Evolutionary conservation across 2,797 vertebrate species (phyloP).

Genomic region (Manis crassicaudata): DNA sequence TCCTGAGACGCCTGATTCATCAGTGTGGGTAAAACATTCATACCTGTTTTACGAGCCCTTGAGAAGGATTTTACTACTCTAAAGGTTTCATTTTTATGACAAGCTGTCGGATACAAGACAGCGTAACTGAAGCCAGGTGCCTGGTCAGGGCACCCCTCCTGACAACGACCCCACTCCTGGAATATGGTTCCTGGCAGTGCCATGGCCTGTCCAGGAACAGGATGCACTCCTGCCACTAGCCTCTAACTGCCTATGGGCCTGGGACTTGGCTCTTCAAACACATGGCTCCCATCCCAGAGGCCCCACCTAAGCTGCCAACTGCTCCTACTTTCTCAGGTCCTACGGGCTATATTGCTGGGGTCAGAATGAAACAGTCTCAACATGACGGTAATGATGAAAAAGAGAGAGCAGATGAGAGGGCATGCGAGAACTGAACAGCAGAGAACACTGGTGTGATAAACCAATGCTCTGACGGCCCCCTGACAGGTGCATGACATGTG

Average conservation of each 20-base stretch:
- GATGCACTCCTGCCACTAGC: not conserved
- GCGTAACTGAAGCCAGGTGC: not conserved
- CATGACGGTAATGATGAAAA: rapidly evolving
- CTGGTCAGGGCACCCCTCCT: not conserved
- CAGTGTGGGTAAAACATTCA: not conserved
- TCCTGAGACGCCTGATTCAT: not conserved
- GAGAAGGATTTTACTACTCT: not conserved
- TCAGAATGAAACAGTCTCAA: not conserved
- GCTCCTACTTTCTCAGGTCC: not conserved
- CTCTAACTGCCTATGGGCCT: not conserved
- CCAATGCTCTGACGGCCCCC: too few relatives aligned
- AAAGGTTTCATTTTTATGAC: not conserved
- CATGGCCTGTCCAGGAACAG: not conserved
- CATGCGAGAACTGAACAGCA: not conserved
- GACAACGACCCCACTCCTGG: not conserved
- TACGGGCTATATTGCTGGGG: not conserved
- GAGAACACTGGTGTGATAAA: not conserved
- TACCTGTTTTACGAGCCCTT: not conserved
- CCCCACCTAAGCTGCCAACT: not conserved
- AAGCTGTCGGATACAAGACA: not conserved
- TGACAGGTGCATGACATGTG: not conserved
- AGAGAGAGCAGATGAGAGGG: not conserved
- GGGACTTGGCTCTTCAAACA: not conserved
- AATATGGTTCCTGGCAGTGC: not conserved
- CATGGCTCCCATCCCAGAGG: not conserved